phyloP scores from a whole-genome alignment of 1,140 invertebrate genomes.

The Amphibalanus amphitrite region DNA sequence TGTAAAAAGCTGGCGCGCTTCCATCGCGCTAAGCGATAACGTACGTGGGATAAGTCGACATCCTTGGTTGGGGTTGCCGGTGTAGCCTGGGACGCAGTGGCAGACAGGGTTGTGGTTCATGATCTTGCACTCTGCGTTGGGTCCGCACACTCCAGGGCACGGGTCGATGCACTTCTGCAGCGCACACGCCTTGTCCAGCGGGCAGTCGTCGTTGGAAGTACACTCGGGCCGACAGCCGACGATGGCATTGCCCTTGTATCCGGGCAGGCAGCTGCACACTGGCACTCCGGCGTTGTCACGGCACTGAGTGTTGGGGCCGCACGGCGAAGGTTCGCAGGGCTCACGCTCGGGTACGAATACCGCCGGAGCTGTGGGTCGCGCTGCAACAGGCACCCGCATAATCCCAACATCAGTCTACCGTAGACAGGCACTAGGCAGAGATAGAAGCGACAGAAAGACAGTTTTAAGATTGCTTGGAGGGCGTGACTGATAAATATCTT shows the following conservation, averaged over 20 bases:
- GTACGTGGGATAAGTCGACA: conserved; percentile 31
- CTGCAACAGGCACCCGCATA: too few species aligned
- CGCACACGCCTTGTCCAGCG: conserved; percentile 55
- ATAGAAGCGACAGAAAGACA: too few species aligned
- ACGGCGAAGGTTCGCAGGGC: conserved; percentile 51
- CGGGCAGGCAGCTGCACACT: conserved; percentile 38
- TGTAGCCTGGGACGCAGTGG: conserved; percentile 38
- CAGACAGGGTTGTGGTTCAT: conserved; percentile 47
- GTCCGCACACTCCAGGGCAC: conserved; percentile 14
- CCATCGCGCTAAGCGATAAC: too few species aligned
- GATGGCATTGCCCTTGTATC: conserved; percentile 34
- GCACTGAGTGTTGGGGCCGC: conserved; percentile 40
- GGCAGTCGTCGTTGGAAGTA: conserved; percentile 61
- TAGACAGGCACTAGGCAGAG: too few species aligned
- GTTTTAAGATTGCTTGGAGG: too few species aligned
- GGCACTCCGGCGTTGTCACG: conserved; percentile 16
- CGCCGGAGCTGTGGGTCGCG: conserved; percentile 6
- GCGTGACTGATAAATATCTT: too few species aligned
- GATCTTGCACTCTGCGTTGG: conserved; percentile 42
- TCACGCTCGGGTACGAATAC: conserved; percentile 23
- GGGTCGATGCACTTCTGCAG: conserved; percentile 31
- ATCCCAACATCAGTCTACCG: too few species aligned
- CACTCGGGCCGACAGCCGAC: conserved; percentile 37
- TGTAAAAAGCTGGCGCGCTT: too few species aligned
- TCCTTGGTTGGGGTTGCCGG: conserved; percentile 53